Evolutionary conservation across 2,113 vertebrate species (phyloP).

Genomic region (Tachuris rubrigastra): DNA sequence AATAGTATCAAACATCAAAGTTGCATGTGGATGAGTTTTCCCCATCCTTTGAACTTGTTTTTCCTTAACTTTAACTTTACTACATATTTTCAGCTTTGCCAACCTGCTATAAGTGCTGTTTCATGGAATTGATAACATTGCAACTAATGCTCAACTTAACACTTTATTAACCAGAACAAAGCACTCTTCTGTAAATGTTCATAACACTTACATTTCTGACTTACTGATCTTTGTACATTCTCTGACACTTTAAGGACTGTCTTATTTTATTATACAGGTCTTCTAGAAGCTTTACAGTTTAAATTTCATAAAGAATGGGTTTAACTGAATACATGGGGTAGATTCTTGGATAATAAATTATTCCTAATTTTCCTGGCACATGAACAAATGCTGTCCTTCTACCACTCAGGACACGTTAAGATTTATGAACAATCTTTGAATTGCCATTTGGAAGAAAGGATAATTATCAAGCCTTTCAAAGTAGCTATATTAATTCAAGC

Average conservation of each 20-base stretch:
- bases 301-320: neutral
- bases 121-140: neutral
- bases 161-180: neutral
- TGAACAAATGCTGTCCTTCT: neutral
- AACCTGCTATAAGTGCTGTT: neutral
- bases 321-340: neutral
- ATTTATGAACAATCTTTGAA: neutral
- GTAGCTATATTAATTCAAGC: neutral
- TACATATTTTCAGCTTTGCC: neutral
- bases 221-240: neutral
- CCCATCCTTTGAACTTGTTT: neutral
- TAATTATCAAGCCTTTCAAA: neutral
- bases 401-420: fast-evolving
- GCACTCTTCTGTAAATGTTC: neutral
- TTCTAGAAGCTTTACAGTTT: neutral
- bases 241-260: neutral
- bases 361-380: neutral
- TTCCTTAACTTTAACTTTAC: neutral
- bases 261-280: neutral
- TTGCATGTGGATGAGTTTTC: neutral
- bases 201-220: neutral
- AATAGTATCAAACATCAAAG: neutral
- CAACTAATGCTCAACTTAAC: neutral
- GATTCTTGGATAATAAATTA: neutral
- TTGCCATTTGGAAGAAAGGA: neutral